phyloP scores from a whole-genome alignment of 2,113 vertebrate genomes.

The Puffinus mauretanicus region DNA sequence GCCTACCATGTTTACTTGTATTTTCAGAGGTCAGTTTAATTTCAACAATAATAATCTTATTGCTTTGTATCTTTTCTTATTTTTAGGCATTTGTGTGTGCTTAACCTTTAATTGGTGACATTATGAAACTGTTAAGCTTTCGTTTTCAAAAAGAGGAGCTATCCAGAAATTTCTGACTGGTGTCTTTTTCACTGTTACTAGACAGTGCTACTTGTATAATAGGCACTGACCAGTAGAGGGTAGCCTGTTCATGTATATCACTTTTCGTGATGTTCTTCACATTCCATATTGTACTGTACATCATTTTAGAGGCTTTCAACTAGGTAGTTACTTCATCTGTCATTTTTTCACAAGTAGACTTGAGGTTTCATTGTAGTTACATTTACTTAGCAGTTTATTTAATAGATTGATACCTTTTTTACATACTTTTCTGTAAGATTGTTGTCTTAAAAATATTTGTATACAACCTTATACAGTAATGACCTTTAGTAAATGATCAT shows the following conservation, averaged over 20 bases:
- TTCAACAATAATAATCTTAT: neutral
- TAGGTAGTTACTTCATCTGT: neutral
- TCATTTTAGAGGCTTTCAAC: neutral
- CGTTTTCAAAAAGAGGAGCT: neutral
- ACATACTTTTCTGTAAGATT: neutral
- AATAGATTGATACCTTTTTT: neutral
- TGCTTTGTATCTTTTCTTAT: neutral
- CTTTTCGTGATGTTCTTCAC: neutral
- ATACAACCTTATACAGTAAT: neutral
- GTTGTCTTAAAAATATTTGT: neutral
- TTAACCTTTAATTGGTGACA: neutral
- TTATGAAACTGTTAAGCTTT: neutral
- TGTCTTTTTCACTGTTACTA: neutral
- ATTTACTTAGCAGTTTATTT: neutral
- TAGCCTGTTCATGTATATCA: neutral
- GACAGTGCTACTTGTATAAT: neutral
- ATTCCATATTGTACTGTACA: neutral
- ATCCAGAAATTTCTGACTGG: neutral
- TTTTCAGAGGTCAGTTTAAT: neutral
- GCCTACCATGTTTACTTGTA: neutral
- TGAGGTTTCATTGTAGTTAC: neutral
- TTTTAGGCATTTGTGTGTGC: neutral
- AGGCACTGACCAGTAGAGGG: slow-evolving; percentile 40
- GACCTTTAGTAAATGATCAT: neutral
- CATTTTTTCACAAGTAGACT: neutral